These are phyloP conservation scores for Toxonevra muliebris DNA, from an alignment of 2,888 invertebrate species.

Conservation along the genomic window DNA sequence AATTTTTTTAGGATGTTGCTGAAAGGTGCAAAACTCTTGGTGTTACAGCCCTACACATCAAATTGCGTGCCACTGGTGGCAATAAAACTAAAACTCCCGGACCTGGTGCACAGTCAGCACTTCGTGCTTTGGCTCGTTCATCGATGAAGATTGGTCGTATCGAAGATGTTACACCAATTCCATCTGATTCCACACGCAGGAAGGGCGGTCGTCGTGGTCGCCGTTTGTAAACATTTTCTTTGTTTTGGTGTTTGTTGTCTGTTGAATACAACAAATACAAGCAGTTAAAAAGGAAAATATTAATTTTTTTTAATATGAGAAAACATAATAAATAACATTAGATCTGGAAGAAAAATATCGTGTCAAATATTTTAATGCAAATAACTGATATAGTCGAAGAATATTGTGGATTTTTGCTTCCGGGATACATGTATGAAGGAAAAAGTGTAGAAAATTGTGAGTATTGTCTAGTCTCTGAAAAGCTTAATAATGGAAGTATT, in stretches of 20 bases:
- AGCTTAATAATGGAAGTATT: too few relatives aligned
- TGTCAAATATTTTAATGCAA: neutral
- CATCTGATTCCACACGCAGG: constrained; percentile 98
- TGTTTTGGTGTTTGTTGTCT: constrained; percentile 14
- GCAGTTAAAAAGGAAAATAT: constrained; percentile 11
- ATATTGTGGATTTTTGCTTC: neutral
- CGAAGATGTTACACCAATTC: constrained; percentile 99
- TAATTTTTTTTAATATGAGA: constrained; percentile 17
- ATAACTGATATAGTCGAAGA: neutral
- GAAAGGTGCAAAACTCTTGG: constrained; percentile 97
- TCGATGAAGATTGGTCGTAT: constrained; percentile 99
- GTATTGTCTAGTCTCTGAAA: too few relatives aligned
- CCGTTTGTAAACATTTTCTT: constrained; percentile 80
- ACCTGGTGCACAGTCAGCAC: constrained; percentile 97
- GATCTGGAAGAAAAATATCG: neutral
- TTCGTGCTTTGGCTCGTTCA: constrained; percentile 96
- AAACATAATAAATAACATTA: too few relatives aligned
- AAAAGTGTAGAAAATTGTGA: too few relatives aligned
- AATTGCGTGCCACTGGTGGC: constrained; percentile 97
- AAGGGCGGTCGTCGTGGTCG: constrained; percentile 99
- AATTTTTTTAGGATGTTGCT: constrained; percentile 85
- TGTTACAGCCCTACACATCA: constrained; percentile 98
- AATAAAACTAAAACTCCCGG: constrained; percentile 99
- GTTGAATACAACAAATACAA: constrained; percentile 13
- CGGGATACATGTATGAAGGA: too few relatives aligned